Conservation (phyloP, 2,888 invertebrate genomes). For the Tipula vernalis region DNA sequence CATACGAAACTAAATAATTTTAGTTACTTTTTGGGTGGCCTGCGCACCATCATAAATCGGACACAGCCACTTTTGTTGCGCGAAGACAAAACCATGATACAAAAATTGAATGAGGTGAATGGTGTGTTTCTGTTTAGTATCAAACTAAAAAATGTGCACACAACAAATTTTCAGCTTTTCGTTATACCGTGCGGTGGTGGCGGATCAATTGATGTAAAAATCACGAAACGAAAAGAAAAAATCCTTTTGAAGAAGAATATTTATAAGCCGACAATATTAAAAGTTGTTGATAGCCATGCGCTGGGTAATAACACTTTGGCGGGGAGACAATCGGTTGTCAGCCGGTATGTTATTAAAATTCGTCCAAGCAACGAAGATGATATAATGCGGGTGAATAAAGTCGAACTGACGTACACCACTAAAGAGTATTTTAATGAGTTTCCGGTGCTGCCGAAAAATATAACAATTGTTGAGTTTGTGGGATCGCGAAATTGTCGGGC, state of each 20-base stretch:
- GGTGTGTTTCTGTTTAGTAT: constrained; percentile 42
- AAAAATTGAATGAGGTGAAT: constrained; percentile 39
- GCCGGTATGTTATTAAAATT: constrained; percentile 40
- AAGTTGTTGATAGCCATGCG: not conserved
- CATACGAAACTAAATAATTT: constrained; percentile 32
- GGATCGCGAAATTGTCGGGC: constrained; percentile 39
- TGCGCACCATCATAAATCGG: constrained; percentile 29
- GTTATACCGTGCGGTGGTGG: constrained; percentile 42
- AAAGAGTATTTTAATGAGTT: constrained; percentile 27
- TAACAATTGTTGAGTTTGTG: constrained; percentile 39
- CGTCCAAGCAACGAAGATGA: constrained; percentile 40
- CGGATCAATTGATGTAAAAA: constrained; percentile 39
- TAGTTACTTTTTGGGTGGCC: constrained; percentile 28
- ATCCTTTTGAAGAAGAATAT: constrained; percentile 32
- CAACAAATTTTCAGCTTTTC: constrained; percentile 29
- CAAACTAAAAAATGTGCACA: constrained; percentile 34
- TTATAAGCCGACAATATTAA: constrained; percentile 38
- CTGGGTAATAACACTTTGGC: not conserved
- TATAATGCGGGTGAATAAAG: constrained; percentile 37
- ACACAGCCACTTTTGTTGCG: constrained; percentile 33
- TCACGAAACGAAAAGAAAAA: constrained; percentile 31
- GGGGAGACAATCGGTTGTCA: constrained; percentile 22
- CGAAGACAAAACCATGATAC: constrained; percentile 37
- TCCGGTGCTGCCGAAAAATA: constrained; percentile 41
- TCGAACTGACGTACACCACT: constrained; percentile 35